Evolutionary conservation across 92 coral and sea anemone genomes (phyloP), one percentile per base, ranked within the genome.

Genomic region (Phenganax subtilis): DNA sequence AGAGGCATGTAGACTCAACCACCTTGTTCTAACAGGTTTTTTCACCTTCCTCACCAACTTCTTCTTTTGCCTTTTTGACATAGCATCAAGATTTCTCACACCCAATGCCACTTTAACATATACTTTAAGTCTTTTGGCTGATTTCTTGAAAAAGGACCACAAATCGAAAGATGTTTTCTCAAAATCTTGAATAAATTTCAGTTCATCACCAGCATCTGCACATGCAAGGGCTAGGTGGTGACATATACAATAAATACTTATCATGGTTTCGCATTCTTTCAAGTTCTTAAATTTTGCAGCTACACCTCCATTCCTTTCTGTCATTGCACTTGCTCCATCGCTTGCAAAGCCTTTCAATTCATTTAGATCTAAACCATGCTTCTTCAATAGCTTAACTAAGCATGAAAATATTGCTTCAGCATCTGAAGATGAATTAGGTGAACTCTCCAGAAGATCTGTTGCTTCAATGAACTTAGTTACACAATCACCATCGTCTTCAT

Each of bases 1-100:
- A 82, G 77, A 69, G 58, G 80, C 85, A 82, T 71, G 70, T 54
- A 82, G 85, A 82, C 85, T 82, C 64, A 72, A 63, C 85, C 85
- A 82, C 60, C 85, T 70, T 55, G 80, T 82, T 82, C 85, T 67
- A 30, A 82, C 85, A 53, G 85, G 79, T 60, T 70, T 69, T 75
- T 82, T 82, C 65, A 82, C 80, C 54, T 61, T 56, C 31, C 59
- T 82, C 77, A 82, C 85, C 60, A 71, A 71, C 54, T 82, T 82
- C 80, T 61, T 82, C 80, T 82, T 82, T 69, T 37, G 57, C 67
- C 76, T 59, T 66, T 62, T 71, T 53, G 85, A 69, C 77, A 71
- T 82, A 51, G 79, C 79, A 25, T 74, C 71, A 14, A 65, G 29
- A 65, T 65, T 17, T 65, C 71, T 65, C 47, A 28, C 47, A 10